These are phyloP conservation scores for Tor tambroides DNA, from an alignment of 2,113 vertebrate genomes.

Conservation along the genomic window DNA sequence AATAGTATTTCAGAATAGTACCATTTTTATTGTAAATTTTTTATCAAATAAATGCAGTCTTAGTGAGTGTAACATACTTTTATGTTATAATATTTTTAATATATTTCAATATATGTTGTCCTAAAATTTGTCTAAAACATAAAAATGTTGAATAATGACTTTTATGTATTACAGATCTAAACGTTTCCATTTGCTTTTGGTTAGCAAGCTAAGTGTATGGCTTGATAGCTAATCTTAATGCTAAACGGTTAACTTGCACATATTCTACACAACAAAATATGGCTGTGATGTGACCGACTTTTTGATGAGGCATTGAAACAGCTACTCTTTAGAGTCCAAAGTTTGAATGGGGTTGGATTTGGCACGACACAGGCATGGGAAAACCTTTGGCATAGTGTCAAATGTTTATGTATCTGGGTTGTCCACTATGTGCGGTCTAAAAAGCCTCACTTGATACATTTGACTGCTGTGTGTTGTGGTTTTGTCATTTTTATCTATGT, in stretches of 20 bases:
- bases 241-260: neutral
- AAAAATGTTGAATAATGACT: too few relatives aligned
- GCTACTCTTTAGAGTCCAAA: neutral
- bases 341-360: neutral
- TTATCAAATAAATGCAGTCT: too few relatives aligned
- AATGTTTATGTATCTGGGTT: slow-evolving; percentile 30
- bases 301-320: neutral
- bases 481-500: slow-evolving; percentile 7
- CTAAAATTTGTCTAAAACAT: neutral
- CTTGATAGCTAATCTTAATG: neutral
- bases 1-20: too few relatives aligned
- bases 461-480: neutral
- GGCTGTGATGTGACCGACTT: neutral
- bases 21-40: too few relatives aligned
- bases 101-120: neutral
- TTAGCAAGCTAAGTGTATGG: neutral
- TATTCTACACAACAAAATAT: neutral
- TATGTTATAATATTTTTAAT: neutral
- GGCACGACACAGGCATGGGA: slow-evolving; percentile 22
- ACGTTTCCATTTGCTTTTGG: too few relatives aligned
- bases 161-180: too few relatives aligned
- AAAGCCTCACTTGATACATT: slow-evolving; percentile 39
- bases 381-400: slow-evolving; percentile 38
- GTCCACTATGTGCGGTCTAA: slow-evolving; percentile 36
- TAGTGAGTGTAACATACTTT: too few relatives aligned